Conservation (phyloP, 2,888 invertebrate species). For the Nomada ruficornis region DNA sequence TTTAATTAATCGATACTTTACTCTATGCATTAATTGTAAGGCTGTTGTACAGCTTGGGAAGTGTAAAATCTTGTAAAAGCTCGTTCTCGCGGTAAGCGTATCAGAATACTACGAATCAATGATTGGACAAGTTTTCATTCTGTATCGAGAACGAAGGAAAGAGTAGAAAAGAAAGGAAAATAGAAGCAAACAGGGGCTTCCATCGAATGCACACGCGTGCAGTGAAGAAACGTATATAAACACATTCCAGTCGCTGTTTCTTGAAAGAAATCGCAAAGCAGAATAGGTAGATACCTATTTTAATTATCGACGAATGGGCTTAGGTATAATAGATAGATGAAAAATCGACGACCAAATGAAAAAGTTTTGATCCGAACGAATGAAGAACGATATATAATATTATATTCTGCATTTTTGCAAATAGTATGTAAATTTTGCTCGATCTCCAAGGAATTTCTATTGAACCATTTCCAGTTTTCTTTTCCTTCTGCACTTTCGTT, state of each 20-base stretch:
- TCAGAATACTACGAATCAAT: no score
- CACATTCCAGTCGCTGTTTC: slow-evolving; percentile 50
- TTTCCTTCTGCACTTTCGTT: slow-evolving; percentile 23
- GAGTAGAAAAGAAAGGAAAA: background rate
- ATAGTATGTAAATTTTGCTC: slow-evolving; percentile 19
- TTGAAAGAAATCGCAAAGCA: background rate
- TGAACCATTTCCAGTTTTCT: background rate
- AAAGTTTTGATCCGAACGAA: background rate
- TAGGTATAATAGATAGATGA: background rate
- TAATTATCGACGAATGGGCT: slow-evolving; percentile 10
- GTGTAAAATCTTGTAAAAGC: background rate
- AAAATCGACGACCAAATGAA: slow-evolving; percentile 40
- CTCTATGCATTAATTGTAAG: slow-evolving; percentile 21
- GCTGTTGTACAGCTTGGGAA: slow-evolving; percentile 24
- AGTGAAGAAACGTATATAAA: background rate
- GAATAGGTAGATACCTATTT: slow-evolving; percentile 18
- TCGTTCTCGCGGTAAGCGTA: background rate
- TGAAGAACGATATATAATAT: background rate
- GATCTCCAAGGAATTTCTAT: background rate
- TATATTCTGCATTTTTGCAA: slow-evolving; percentile 17
- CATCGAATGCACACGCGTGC: slow-evolving; percentile 13
- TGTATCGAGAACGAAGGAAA: background rate
- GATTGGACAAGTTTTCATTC: background rate
- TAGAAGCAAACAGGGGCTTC: slow-evolving; percentile 35
- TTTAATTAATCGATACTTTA: background rate